phyloP scores from a whole-genome alignment of 2,797 vertebrate species.

The Anas bahamensis region DNA sequence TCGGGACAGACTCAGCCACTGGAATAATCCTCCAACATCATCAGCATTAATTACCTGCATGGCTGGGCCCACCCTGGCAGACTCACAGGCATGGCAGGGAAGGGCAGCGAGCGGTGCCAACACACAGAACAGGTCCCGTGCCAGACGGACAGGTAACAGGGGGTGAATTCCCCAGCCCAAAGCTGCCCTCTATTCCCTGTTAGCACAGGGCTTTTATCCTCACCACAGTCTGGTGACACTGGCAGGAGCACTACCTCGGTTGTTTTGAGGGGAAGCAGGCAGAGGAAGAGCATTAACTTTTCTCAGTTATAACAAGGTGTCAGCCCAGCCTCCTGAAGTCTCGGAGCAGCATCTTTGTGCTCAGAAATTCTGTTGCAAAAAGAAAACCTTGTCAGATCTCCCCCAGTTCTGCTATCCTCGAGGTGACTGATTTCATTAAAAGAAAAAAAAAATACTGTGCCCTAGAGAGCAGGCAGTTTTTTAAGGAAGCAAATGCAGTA shows the following conservation, averaged over 20 bases:
- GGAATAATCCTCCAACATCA: neutral
- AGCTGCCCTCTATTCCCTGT: neutral
- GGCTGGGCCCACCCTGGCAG: neutral
- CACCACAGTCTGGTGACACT: neutral
- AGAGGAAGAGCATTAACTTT: neutral
- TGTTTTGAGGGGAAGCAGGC: neutral
- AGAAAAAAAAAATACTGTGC: neutral
- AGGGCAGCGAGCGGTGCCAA: neutral
- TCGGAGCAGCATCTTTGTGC: neutral
- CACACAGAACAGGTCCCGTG: rapidly evolving
- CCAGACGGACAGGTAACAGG: neutral
- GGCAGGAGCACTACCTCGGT: neutral
- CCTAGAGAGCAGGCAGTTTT: neutral
- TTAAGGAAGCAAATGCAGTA: neutral
- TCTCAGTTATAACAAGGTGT: neutral
- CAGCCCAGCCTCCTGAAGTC: neutral
- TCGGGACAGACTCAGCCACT: neutral
- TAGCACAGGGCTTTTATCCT: neutral
- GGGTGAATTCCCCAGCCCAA: neutral
- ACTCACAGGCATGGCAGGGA: neutral
- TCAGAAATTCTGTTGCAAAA: neutral
- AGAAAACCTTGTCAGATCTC: neutral
- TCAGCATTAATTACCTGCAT: neutral
- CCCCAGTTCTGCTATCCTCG: neutral
- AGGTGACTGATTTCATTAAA: neutral